Evolutionary conservation across 2,888 invertebrate species (phyloP).

Genomic region (Dyspetes luteomarginatus): DNA sequence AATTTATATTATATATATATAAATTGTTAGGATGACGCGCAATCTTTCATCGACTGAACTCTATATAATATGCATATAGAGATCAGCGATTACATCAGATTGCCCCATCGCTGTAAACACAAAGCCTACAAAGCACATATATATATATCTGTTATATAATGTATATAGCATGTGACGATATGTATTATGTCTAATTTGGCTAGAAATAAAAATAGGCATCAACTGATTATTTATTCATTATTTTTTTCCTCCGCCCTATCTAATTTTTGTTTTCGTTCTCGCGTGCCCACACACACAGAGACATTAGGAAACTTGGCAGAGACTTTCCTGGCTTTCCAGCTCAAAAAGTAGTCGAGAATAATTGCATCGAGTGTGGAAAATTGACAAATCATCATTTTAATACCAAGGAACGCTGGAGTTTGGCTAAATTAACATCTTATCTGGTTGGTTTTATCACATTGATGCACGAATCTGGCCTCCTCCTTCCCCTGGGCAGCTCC

Average conservation of each 20-base stretch:
- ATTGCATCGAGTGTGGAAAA: conserved; percentile 86
- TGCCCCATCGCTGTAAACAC: too few species aligned
- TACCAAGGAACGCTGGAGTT: conserved; percentile 86
- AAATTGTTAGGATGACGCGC: too few species aligned
- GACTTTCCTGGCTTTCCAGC: conserved; percentile 86
- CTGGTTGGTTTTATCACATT: conserved; percentile 82
- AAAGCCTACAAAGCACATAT: too few species aligned
- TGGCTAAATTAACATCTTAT: conserved; percentile 85
- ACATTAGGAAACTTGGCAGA: conserved; percentile 86
- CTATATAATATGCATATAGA: too few species aligned
- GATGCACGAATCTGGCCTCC: background rate
- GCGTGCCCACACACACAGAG: conserved; percentile 83
- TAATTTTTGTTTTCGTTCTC: conserved; percentile 16
- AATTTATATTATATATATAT: too few species aligned
- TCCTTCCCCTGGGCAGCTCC: background rate
- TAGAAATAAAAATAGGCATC: too few species aligned
- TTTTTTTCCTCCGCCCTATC: conserved; percentile 3
- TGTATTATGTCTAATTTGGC: too few species aligned
- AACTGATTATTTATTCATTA: too few species aligned
- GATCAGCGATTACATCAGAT: too few species aligned
- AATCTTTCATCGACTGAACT: too few species aligned
- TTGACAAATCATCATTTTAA: conserved; percentile 85
- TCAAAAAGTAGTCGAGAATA: conserved; percentile 84
- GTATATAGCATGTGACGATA: too few species aligned
- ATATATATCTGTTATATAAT: too few species aligned